These are phyloP conservation scores for Bombylius major DNA, from an alignment of 2,888 invertebrate species.

Conservation along the genomic window DNA sequence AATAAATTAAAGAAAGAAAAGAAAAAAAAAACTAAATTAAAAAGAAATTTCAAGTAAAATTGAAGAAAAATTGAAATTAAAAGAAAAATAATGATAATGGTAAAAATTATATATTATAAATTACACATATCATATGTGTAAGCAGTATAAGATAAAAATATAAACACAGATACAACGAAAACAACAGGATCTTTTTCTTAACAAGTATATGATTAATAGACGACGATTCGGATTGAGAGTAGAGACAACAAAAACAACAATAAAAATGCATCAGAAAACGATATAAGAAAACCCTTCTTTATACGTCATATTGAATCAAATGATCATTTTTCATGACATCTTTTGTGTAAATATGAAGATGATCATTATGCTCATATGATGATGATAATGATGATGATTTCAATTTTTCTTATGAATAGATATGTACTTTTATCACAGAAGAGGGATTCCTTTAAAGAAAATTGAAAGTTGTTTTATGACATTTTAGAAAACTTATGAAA, in stretches of 20 bases:
- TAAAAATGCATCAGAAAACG: no score
- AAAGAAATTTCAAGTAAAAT: background rate
- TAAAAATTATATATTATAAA: no score
- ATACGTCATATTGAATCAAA: background rate
- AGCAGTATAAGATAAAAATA: no score
- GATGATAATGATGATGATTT: background rate
- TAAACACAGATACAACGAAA: background rate
- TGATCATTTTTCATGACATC: background rate
- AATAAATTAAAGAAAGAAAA: no score
- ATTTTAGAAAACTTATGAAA: background rate
- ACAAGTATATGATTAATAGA: no score
- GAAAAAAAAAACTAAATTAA: background rate
- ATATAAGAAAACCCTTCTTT: no score
- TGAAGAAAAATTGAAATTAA: background rate
- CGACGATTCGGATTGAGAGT: no score
- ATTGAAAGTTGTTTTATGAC: conserved; percentile 5
- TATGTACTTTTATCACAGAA: background rate
- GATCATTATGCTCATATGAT: background rate
- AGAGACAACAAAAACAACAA: no score
- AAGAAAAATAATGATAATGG: background rate
- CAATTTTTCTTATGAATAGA: no score
- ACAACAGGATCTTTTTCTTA: background rate
- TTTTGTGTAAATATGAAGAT: background rate
- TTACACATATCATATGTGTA: no score
- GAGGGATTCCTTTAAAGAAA: conserved; percentile 5